Evolutionary conservation across 2,113 vertebrate genomes (phyloP), one percentile per base, ranked within the genome.

Genomic region (Limnothrissa miodon): DNA sequence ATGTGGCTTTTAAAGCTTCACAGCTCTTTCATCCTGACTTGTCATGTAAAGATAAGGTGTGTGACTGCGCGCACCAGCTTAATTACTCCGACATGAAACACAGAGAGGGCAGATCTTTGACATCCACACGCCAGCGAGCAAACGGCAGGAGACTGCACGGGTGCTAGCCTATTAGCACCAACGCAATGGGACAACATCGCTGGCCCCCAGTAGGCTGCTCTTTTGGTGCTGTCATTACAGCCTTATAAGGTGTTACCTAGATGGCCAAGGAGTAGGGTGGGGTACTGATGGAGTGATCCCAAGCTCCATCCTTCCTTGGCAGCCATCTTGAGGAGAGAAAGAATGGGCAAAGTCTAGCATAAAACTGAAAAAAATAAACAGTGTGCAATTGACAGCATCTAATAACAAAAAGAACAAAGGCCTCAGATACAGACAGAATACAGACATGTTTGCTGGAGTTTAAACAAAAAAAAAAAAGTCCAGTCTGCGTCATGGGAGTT

Each of bases 51-150:
- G 85, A 83, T 87, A 86, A 78, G 39, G 84, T 85, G 79, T 85
- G 81, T n/a, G 83, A 62, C 44, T 85, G 83, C 83, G 46, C 88
- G 83, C 86, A 86, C 89, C 83, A 86, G 88, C 88, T n/a, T 94
- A 92, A 94, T 93, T 93, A 91, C 83, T 79, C 86, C 46, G 83
- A 91, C 90, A 92, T 92, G 90, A 92, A 92, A 93, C 86, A 36
- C 87, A 89, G 83, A 82, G 42, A 66, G 81, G 83, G 81, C 62
- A 88, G 86, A 84, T 87, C 90, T 92, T 89, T 92, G 91, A 92
- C 92, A 92, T 91, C 87, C 87, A 87, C 81, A 15, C 88, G 84
- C 81, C 83, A 46, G 85, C 79, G 83, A 84, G 87, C 78, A 56
- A 82, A 85, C 91, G 91, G 91, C 88, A 83, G 90, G 91, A 90